These are phyloP conservation scores for Casuarius casuarius DNA, from an alignment of 2,113 vertebrate genomes.

Conservation along the genomic window DNA sequence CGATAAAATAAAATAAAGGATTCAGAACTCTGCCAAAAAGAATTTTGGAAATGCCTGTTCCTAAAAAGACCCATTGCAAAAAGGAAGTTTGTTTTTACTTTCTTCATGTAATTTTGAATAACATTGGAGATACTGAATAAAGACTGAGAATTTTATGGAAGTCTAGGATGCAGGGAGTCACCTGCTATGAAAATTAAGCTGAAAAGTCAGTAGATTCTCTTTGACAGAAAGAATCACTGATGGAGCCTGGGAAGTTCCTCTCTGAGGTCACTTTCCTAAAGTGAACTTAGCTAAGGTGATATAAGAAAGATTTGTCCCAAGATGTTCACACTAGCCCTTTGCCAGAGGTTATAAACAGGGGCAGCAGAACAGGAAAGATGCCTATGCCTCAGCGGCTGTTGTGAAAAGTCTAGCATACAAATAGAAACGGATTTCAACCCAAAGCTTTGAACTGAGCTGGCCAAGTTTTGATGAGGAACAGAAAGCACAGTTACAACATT, in stretches of 20 bases:
- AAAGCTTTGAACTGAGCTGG: background rate
- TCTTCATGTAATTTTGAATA: background rate
- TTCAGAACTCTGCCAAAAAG: background rate
- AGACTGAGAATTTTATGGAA: background rate
- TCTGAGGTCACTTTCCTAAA: background rate
- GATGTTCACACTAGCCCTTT: background rate
- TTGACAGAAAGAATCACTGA: background rate
- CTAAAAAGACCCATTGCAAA: background rate
- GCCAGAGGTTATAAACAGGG: background rate
- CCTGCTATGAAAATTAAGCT: background rate
- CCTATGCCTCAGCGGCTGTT: background rate
- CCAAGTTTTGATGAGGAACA: background rate
- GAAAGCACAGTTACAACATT: background rate
- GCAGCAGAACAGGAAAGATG: background rate
- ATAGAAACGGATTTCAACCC: background rate
- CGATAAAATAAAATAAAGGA: conserved; percentile 24
- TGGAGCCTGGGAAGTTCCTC: background rate
- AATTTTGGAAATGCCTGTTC: background rate
- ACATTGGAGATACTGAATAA: background rate
- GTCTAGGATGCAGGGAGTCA: background rate
- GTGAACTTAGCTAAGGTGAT: background rate
- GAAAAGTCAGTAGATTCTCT: background rate
- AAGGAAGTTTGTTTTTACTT: background rate
- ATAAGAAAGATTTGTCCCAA: background rate
- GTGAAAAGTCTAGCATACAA: background rate